Evolutionary conservation across 2,888 invertebrate species (phyloP), one percentile per base, ranked within the genome.

Genomic region (Scaptomyza parva): DNA sequence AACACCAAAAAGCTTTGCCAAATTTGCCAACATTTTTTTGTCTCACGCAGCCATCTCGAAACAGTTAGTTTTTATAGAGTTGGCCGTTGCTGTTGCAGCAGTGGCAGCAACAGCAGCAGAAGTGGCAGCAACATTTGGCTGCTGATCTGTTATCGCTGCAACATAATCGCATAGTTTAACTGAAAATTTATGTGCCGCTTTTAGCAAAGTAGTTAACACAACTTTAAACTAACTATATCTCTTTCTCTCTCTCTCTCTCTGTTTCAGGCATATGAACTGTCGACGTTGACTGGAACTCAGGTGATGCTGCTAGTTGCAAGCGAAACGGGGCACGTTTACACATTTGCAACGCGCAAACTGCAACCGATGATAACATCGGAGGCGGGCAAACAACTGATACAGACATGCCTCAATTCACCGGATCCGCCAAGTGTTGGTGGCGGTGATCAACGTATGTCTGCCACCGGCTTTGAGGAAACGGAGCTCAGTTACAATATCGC

Each of bases 301-400:
- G 99, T 99, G 92, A 99, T 99, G 99, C 94, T 99, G 88, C 94
- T 99, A 90, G 99, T 99, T 78, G 99, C 99, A 68, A 98, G 98
- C 76, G 99, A 99, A 92, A 99, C 99, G 18, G 99, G 99, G 55
- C 99, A 99, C 93, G 99, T 99, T 89, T 99, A 99, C 93, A 99
- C 99, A 71, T 99, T 99, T 93, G 99, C 99, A 73, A 99, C 99
- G 82, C 95, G 98, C 83, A 98, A 98, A 92, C 94, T 99, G 55
- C 98, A 99, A 92, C 99, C 99, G 79, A 99, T 99, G 99, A 99
- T 99, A 92, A 99, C 98, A 47, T 98, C 98, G 82, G 97, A 97
- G 91, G 96, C 97, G 65, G 99, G 99, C 81, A 99, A 99, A 92
- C 96, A 98, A 76, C 94, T 99, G 84, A 99, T 99, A 90, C 99